Percentiles rank a stretch among this genome's conserved stretches.
Conservation (phyloP, 2,888 invertebrate genomes). For the Gastrophysa polygoni region DNA sequence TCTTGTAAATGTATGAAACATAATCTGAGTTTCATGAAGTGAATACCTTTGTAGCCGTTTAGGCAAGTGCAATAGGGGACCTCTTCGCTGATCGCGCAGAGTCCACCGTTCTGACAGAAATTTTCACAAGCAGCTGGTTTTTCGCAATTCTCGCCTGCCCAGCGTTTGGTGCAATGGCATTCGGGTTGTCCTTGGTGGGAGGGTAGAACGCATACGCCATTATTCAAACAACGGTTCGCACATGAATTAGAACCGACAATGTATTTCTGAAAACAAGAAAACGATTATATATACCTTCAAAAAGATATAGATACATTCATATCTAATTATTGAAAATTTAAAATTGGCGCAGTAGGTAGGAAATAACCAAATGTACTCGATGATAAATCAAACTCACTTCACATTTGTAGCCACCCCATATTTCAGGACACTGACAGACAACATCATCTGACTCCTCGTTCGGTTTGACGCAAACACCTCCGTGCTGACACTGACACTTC, state of each 20-base stretch:
- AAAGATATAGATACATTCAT: too few species aligned
- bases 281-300: neutral
- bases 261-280: conserved; percentile 52
- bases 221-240: conserved; percentile 62
- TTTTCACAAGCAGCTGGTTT: conserved; percentile 57
- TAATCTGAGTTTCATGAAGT: neutral
- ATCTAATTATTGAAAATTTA: too few species aligned
- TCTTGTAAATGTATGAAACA: too few species aligned
- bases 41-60: conserved; percentile 56
- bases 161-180: conserved; percentile 65
- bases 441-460: conserved; percentile 61
- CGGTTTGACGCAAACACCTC: conserved; percentile 56
- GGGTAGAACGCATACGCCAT: conserved; percentile 65
- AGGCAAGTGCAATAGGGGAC: conserved; percentile 58
- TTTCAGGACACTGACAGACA: conserved; percentile 63
- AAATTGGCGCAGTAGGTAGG: too few species aligned
- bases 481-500: conserved; percentile 43
- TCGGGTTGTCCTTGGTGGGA: conserved; percentile 59
- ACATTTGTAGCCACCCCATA: conserved; percentile 65
- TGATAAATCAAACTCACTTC: conserved; percentile 59
- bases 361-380: too few species aligned
- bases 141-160: conserved; percentile 65
- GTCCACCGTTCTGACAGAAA: conserved; percentile 63
- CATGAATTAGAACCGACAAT: conserved; percentile 68
- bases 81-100: conserved; percentile 57